Percentiles rank a stretch among this genome's conserved stretches.
Conservation (phyloP, 2,113 vertebrate species). For the Eurypyga helias region DNA sequence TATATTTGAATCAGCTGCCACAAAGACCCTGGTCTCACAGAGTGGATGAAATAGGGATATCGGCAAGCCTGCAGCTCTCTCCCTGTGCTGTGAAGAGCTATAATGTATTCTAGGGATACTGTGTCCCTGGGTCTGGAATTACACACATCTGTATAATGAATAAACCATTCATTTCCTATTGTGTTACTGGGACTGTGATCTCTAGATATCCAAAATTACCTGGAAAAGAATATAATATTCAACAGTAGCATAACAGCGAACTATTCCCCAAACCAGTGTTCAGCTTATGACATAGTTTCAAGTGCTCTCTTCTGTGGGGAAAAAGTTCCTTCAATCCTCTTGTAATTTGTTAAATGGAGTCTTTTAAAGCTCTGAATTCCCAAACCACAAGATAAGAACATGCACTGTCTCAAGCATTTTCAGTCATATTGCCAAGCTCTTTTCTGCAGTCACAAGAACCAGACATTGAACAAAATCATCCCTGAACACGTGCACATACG, state of each 20-base stretch:
- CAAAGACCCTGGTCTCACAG: not conserved
- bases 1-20: not conserved
- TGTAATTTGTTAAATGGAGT: constrained; percentile 1
- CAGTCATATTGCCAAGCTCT: not conserved
- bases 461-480: not conserved
- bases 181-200: not conserved
- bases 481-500: not conserved
- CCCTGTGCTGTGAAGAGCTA: not conserved
- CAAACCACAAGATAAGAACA: not conserved
- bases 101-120: not conserved
- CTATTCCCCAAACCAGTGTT: not conserved
- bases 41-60: not conserved
- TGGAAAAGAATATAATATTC: not conserved
- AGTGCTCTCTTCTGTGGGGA: not conserved
- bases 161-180: constrained; percentile 16
- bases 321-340: not conserved
- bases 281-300: not conserved
- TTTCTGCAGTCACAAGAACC: not conserved
- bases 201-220: not conserved
- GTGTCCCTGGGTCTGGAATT: not conserved
- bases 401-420: not conserved
- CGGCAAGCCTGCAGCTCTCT: not conserved
- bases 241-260: not conserved
- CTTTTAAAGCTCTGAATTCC: not conserved
- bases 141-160: not conserved